Evolutionary conservation across 2,113 vertebrate genomes (phyloP), one percentile per base, ranked within the genome.

Genomic region (Corythoichthys intestinalis): DNA sequence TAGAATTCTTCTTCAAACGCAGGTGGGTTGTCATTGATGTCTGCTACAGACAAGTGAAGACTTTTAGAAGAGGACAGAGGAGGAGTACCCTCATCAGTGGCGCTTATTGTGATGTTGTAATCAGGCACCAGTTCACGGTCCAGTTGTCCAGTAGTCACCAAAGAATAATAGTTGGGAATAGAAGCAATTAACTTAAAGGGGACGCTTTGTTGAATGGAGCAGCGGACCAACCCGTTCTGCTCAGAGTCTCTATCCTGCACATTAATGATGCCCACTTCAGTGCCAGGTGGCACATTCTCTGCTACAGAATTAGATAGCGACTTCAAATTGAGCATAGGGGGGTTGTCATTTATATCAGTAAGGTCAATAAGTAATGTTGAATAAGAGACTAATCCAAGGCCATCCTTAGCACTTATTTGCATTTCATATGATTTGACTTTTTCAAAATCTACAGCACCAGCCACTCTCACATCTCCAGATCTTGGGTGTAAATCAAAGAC

Each of bases 271-370:
- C 41, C 41, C 41, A 44, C 41, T 44, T 44, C 41, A 1, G 41
- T 44, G 41, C 87, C 91, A 6, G 83, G 76, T 56, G 74, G 63
- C 0, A 67, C 64, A 35, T 88, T 81, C 58, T 94, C 92, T 12
- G 81, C 66, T 15, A 93, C 2, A 2, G 85, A 78, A 10, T 49
- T 83, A 39, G 76, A 79, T 6, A 92, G 53, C 13, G 92, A 92
- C 2, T 89, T 91, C 2, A 92, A 12, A 0, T 60, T 70, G 3
- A 90, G 75, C n/a, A 87, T 71, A 48, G 92, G 92, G 0, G 72
- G 71, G 15, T 94, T 93, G 7, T 94, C 93, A 78, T 94, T 94
- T 1, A 92, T 70, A 64, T 94, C 92, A 63, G 77, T 76, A 0
- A 92, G 66, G 10, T 86, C 72, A 64, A 92, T 85, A 1, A 92